A percentile compares a stretch with the other conserved stretches of the same genome.
These are phyloP conservation scores for Branchipolynoe longqiensis DNA, from an alignment of 2,888 invertebrate genomes.

Conservation along the genomic window DNA sequence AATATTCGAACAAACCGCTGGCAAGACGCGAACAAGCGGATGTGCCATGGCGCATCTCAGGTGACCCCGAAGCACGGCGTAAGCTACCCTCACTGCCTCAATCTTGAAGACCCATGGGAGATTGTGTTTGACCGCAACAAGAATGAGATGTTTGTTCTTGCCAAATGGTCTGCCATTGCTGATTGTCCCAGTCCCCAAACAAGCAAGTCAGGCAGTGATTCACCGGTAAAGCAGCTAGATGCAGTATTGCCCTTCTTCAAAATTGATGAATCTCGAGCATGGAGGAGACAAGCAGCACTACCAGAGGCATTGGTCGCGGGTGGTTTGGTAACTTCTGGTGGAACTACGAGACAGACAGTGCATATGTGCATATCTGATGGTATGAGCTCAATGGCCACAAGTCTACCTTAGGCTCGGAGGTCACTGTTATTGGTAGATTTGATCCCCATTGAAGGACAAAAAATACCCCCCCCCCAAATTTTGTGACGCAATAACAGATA, in stretches of 20 bases:
- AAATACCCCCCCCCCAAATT: too few relatives aligned
- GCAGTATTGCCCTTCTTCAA: constrained; percentile 64
- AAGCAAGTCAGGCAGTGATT: neutral
- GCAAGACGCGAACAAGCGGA: constrained; percentile 61
- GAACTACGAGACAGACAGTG: neutral
- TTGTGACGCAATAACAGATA: too few relatives aligned
- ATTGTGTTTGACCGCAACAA: constrained; percentile 60
- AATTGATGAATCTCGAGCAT: constrained; percentile 32
- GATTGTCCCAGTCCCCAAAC: constrained; percentile 1
- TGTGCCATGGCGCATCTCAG: constrained; percentile 54
- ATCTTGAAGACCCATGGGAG: constrained; percentile 63
- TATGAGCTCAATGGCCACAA: constrained; percentile 27
- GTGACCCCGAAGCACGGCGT: constrained; percentile 61
- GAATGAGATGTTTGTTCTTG: constrained; percentile 49
- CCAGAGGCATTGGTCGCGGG: neutral
- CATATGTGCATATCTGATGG: constrained; percentile 42
- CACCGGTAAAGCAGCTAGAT: constrained; percentile 49
- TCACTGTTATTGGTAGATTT: too few relatives aligned
- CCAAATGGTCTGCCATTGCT: constrained; percentile 44
- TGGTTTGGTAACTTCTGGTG: neutral
- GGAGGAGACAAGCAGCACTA: constrained; percentile 20
- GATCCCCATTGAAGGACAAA: too few relatives aligned
- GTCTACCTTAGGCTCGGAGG: constrained; percentile 20
- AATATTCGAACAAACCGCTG: constrained; percentile 65
- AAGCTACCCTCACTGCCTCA: constrained; percentile 62